Conservation (phyloP, 2,113 vertebrate species). For the Hepsetus odoe region DNA sequence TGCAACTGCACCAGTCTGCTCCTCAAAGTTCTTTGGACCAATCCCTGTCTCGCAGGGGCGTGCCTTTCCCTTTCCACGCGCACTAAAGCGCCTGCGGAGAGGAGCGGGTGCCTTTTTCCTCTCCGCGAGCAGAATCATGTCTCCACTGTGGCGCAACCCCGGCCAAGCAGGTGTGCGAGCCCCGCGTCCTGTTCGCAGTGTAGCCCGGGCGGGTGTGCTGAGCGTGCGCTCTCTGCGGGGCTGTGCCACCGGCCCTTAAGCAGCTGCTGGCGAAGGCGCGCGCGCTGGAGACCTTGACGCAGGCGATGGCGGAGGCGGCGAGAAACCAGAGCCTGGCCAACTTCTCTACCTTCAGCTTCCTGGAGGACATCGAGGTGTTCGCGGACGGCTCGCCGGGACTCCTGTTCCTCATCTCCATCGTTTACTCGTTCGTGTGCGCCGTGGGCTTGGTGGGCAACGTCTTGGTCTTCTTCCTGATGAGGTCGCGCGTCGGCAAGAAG, state of each 20-base stretch:
- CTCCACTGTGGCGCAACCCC: not conserved
- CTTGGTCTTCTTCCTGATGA: conserved; percentile 90
- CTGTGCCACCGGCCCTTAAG: conserved; percentile 44
- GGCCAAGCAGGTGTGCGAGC: not conserved
- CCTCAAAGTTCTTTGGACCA: not conserved
- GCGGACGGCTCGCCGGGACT: conserved; percentile 74
- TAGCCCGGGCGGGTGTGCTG: not conserved
- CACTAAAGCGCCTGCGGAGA: conserved; percentile 8
- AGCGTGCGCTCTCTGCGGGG: conserved; percentile 31
- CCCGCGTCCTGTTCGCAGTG: not conserved
- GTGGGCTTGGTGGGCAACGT: conserved; percentile 88
- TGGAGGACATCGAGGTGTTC: conserved; percentile 67
- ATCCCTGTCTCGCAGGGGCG: not conserved
- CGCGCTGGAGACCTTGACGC: conserved; percentile 1
- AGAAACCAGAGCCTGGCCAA: conserved; percentile 48
- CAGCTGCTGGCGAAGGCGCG: conserved; percentile 33
- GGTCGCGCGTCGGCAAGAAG: conserved; percentile 79
- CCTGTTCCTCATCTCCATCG: conserved; percentile 82
- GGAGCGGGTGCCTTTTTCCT: not conserved
- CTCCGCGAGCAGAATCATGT: not conserved
- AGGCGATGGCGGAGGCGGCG: conserved; percentile 62
- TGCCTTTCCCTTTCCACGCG: not conserved
- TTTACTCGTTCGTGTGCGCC: conserved; percentile 90
- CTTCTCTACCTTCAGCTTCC: conserved; percentile 50
- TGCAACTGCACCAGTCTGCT: not conserved